Conservation (phyloP, 2,888 invertebrate genomes). For the Cryptocephalus primarius region DNA sequence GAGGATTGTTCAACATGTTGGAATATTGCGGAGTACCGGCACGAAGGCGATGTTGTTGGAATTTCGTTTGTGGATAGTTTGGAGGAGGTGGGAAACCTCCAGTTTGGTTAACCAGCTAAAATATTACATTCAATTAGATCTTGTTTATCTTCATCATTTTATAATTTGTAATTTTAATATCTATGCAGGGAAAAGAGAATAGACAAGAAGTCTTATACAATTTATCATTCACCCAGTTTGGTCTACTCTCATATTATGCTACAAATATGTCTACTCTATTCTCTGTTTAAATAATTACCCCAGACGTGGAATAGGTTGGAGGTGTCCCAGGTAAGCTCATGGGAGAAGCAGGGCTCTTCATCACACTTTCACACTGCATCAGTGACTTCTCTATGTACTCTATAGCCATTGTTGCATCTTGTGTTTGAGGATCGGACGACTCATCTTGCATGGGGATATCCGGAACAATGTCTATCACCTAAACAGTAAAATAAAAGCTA, state of each 20-base stretch:
- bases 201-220: too few species aligned
- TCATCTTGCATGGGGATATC: constrained; percentile 29
- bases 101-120: background rate
- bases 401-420: constrained; percentile 57
- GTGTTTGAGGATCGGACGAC: too few species aligned
- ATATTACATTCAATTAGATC: background rate
- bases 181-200: too few species aligned
- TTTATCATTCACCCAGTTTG: too few species aligned
- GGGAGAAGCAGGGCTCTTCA: constrained; percentile 50
- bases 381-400: constrained; percentile 82
- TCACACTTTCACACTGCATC: constrained; percentile 70
- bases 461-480: constrained; percentile 24
- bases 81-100: constrained; percentile 33
- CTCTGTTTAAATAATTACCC: constrained; percentile 20
- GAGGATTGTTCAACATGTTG: constrained; percentile 15
- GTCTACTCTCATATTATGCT: too few species aligned
- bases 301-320: constrained; percentile 45
- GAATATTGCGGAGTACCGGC: constrained; percentile 12
- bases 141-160: background rate
- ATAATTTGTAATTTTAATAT: too few species aligned
- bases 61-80: constrained; percentile 29
- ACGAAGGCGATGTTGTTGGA: constrained; percentile 9
- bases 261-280: too few species aligned
- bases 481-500: background rate
- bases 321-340: constrained; percentile 45